Base-by-base conservation (phyloP, 2,113 vertebrate species). In the Hippopotamus amphibius region DNA sequence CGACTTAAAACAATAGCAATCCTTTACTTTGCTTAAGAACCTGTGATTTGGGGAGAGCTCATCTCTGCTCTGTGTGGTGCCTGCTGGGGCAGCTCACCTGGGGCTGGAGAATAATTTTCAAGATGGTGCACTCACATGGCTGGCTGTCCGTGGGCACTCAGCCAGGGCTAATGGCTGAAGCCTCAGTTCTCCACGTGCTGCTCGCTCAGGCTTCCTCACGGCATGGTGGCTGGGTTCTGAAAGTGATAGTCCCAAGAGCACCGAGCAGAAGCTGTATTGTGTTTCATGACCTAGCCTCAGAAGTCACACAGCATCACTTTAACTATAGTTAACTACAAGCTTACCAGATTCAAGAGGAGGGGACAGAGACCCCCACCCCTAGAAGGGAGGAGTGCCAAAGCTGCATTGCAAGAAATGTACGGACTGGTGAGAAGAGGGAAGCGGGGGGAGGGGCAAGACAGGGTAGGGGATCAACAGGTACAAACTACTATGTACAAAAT, bases 81-180 rank as follows among this genome's bases (percentile, higher is more conserved):
- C n/a, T 16, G 2, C 22, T 28, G 48, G n/a, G 26, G 66, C 5
- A 16, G 55, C 37, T 16, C 7, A 2, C 1, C 33, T 30, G 19
- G 41, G 19, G 30, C 55, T 33, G 1, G 19, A 48, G 37, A 53
- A 17, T 33, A 11, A 1, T 19, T 76, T 43, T 57, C 48, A 43
- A 57, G 24, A 33, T 14, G 30, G 43, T 0, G 7, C 24, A 5
- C 17, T 24, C 17, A 13, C 17, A 3, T 3, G 16, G 65, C 46
- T 28, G 66, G 24, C 48, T 59, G 22, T 22, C 53, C 0, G 19
- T 24, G 79, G 41, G 24, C 9, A 6, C 53, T 93, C 43, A 30
- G 41, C 26, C 19, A 7, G 61, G 41, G 69, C 41, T 59, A 2
- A 1, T 7, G 76, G 12, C 55, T 1, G 3, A 48, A 43, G 30